Base-by-base conservation (phyloP, 2,797 vertebrate genomes). In the Premnoplex brunnescens region DNA sequence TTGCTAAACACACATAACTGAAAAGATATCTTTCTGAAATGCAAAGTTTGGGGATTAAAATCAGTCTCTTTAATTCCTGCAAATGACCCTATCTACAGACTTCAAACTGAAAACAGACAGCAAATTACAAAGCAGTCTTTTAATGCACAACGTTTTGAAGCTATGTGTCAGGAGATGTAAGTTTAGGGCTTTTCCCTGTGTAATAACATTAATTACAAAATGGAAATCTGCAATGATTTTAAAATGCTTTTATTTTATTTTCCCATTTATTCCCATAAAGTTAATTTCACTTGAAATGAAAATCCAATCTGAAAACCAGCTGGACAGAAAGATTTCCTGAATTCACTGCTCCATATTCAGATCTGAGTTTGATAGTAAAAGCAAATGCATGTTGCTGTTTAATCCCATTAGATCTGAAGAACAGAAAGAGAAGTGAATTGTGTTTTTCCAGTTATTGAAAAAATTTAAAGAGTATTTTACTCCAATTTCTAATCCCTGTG, bases 21-120 rank as follows among this genome's bases (percentile, higher is more conserved):
- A 74, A 68, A 89, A 91, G 36, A 72, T 34, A 86, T 17, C 44
- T 80, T 85, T 89, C 58, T 87, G 66, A 91, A 95, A 93, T 36
- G 44, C 30, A 68, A 77, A 86, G 14, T 80, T 84, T 48, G 49
- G 54, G 68, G 54, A 89, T 87, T 91, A 84, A 88, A 55, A 1
- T 13, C 54, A 63, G 41, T 59, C 39, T 63, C 68, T 93, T 71
- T 78, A 81, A 89, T 78, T 91, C 74, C 67, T 84, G 62, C 21
- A 88, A 74, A 89, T 41, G 28, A 92, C 58, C 69, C 62, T 74
- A 28, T 62, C 77, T 86, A 43, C 32, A 86, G 51, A 75, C 58
- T 86, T 83, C 58, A 78, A 68, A 91, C 60, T 81, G 58, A 59
- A 93, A 80, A 74, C 41, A 64, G 74, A 52, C 18, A 89, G 41